A percentile compares a stretch with the other conserved stretches of the same genome.
These are phyloP conservation scores for Vanessa cardui DNA, from an alignment of 2,888 invertebrate species.

Conservation along the genomic window DNA sequence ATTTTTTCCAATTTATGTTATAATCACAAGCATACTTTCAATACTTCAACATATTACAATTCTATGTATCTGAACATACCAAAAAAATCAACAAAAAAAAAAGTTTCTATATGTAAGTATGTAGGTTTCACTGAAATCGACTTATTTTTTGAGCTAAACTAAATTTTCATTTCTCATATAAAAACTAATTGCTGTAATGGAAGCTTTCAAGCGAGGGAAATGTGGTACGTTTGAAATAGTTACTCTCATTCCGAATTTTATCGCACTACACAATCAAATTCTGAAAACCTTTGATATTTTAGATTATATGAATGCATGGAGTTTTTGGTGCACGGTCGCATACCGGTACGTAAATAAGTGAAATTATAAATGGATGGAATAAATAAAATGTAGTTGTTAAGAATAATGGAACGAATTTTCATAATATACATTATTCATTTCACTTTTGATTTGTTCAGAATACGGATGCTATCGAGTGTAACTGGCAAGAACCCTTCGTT, in stretches of 20 bases:
- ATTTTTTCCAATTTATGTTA: no score
- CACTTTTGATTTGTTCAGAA: no score
- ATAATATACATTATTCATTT: no score
- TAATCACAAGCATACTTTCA: no score
- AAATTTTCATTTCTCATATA: conserved; percentile 4
- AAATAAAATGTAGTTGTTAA: no score
- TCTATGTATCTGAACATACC: no score
- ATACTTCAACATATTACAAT: no score
- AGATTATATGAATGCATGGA: background rate
- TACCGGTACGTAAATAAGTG: background rate
- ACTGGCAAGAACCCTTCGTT: no score
- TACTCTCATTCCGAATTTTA: conserved; percentile 11
- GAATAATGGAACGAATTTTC: no score
- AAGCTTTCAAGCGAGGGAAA: conserved; percentile 4
- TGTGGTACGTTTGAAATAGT: background rate
- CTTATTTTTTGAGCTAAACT: background rate
- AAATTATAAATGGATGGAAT: background rate
- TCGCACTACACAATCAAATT: conserved; percentile 9
- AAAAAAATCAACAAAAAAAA: no score
- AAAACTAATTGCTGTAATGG: conserved; percentile 12
- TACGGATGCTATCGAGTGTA: no score
- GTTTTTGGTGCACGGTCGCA: background rate
- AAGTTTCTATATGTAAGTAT: background rate
- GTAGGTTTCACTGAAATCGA: background rate
- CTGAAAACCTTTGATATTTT: background rate